Base-by-base conservation (phyloP, 2,888 invertebrate genomes). In the Andrena minutula region DNA sequence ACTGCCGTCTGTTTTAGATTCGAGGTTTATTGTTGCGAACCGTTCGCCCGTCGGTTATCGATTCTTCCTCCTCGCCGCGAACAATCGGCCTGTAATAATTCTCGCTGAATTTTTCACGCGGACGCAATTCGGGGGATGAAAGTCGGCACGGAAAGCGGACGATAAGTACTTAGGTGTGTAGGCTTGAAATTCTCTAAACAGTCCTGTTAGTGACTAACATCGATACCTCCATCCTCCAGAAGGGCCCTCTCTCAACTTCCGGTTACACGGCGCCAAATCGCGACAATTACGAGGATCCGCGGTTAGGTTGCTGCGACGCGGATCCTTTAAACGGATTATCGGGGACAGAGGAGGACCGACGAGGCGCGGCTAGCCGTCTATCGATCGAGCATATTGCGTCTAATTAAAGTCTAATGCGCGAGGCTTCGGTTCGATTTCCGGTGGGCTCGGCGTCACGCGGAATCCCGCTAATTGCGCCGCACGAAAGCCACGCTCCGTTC, bases 351-450 rank as follows among this genome's bases (percentile, higher is more conserved):
- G 51, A 51, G 61, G 41, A 47, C 51, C 56, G 53, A 28, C 49
- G 49, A 28, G 66, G 63, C 35, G 30, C 10, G 79, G 32, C 51
- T 26, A 30, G 68, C 20, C 10, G 32, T 20, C 51, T 68, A 84
- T 83, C 75, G 82, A 84, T 84, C 84, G 26, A 74, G 66, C 79
- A 73, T 82, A 83, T 84, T 79, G 75, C 83, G 79, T 83, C 84
- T 84, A 84, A 84, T 84, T 84, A 84, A 84, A 84, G 82, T 84
- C 82, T 84, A 82, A 82, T 84, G 79, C 75, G 75, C 75, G 84
- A 79, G 79, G 83, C 82, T 82, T 75, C 79, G 77, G 72, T 83
- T 82, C 83, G 83, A 84, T 84, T 84, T 84, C 82, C 83, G 83
- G 81, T 77, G 61, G 26, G 75, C 58, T 66, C 56, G 81, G 70